Evolutionary conservation across 2,888 invertebrate species (phyloP).

Genomic region (Entomobrya multifasciata): DNA sequence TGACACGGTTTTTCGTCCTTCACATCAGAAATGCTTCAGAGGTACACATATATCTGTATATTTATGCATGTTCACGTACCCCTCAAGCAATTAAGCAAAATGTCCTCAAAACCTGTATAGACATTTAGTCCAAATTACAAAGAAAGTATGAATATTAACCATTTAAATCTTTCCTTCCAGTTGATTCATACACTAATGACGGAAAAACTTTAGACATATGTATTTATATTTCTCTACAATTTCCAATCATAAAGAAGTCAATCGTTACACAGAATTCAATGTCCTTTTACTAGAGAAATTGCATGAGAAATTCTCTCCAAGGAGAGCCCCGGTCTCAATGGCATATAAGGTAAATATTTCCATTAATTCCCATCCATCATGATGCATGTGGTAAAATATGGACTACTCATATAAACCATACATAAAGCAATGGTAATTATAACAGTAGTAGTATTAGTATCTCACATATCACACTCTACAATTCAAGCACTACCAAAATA

Average conservation of each 20-base stretch:
- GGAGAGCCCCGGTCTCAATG: too few relatives aligned
- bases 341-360: not conserved
- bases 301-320: too few relatives aligned
- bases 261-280: too few relatives aligned
- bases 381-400: too few relatives aligned
- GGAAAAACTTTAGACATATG: constrained; percentile 4
- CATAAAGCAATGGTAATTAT: not conserved
- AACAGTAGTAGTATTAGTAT: too few relatives aligned
- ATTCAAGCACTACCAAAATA: constrained; percentile 32
- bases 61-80: not conserved
- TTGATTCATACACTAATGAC: constrained; percentile 54
- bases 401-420: not conserved
- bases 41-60: too few relatives aligned
- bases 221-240: not conserved
- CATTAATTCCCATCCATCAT: not conserved
- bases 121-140: not conserved
- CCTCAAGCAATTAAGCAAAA: constrained; percentile 27
- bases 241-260: too few relatives aligned
- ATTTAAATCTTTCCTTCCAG: not conserved
- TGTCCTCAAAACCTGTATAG: not conserved
- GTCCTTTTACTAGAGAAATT: too few relatives aligned
- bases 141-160: not conserved
- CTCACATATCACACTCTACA: constrained; percentile 36
- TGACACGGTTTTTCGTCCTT: constrained; percentile 36
- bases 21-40: not conserved